Base-by-base conservation (phyloP, 2,888 invertebrate genomes). In the Drosophila heteroneura region DNA sequence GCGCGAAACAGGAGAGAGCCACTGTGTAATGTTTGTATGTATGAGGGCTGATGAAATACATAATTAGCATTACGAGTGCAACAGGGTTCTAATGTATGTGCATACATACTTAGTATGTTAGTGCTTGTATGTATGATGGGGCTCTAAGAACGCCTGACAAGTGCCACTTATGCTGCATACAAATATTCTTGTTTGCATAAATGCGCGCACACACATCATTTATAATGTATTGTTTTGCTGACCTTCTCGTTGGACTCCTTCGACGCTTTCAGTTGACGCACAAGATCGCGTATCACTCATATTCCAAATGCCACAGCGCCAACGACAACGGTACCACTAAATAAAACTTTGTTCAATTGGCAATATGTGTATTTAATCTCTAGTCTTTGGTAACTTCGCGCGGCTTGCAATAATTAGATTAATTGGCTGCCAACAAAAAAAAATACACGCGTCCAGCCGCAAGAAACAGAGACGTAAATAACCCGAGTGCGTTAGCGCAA, bases 241-340 rank as follows among this genome's bases (percentile, higher is more conserved):
- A 97, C 97, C 96, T 96, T 96, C 82, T 96, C 96, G 92, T 95
- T 95, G 60, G 96, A 95, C 93, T 96, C 97, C 94, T 97, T 97
- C 39, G 96, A 95, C 80, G 96, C 94, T 94, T 98, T 97, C 76
- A 97, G 94, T 94, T 96, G 96, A 90, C 97, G 95, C 61, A 97
- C 97, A 83, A 96, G 93, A 92, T 97, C 97, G 94, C 89, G 91
- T 93, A 92, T 94, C 94, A 92, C 92, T 94, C 94, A 94, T 94
- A 83, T 80, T 83, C 74, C 52, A 71, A 81, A 63, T 62, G 61
- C 56, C 74, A 77, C 70, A 62, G 56, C 70, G 74, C 69, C 60
- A 57, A 57, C 35, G 44, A 51, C 53, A 52, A 47, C 72, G 60
- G 49, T 66, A 74, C 19, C 59, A 70, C 64, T 54, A 39, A 54